These are phyloP conservation scores for Clanis bilineata DNA, from an alignment of 2,888 invertebrate genomes.

Conservation along the genomic window DNA sequence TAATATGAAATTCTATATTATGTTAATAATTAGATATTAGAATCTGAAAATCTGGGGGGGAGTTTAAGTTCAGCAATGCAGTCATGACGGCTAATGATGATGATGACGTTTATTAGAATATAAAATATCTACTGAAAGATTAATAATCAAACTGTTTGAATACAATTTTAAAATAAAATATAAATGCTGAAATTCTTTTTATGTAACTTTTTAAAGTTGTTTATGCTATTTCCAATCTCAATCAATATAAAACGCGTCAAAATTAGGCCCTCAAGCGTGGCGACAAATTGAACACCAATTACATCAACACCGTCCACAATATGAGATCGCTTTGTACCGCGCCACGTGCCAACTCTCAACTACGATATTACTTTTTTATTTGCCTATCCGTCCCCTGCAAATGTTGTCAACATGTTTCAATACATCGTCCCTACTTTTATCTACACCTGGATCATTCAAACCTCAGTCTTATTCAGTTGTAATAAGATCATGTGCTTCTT, in stretches of 20 bases:
- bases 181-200: background rate
- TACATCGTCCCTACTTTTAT: constrained; percentile 31
- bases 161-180: too few species aligned
- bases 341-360: constrained; percentile 61
- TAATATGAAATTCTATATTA: too few species aligned
- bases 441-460: background rate
- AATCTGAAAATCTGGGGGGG: too few species aligned
- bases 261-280: constrained; percentile 18
- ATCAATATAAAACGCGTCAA: constrained; percentile 7
- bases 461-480: background rate
- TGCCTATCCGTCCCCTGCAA: constrained; percentile 65
- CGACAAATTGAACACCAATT: constrained; percentile 71
- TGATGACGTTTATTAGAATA: too few species aligned
- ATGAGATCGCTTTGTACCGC: constrained; percentile 26
- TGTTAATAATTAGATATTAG: too few species aligned
- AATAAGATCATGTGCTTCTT: background rate
- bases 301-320: constrained; percentile 67
- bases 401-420: constrained; percentile 76
- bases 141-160: too few species aligned
- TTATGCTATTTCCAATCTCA: background rate
- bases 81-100: too few species aligned
- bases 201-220: background rate
- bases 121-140: too few species aligned
- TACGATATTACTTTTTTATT: constrained; percentile 78
- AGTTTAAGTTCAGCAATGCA: too few species aligned